Percentiles rank a stretch among this genome's conserved stretches.
phyloP scores from a whole-genome alignment of 2,888 invertebrate species.

The Mesodorylaimus sp. region DNA sequence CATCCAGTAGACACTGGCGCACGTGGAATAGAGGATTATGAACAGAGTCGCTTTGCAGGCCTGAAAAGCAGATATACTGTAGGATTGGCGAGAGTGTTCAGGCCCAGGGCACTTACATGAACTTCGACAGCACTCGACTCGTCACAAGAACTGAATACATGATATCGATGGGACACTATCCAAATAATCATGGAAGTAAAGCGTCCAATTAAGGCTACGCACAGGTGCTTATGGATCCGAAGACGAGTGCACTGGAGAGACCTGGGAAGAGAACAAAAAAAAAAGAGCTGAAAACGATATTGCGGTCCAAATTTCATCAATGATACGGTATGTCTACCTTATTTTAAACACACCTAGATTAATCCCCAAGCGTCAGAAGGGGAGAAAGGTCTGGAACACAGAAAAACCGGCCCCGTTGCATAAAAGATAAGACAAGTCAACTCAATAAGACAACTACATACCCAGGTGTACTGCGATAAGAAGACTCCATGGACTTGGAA shows the following conservation, averaged over 20 bases:
- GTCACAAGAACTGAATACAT: not conserved
- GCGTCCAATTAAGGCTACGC: slow-evolving; percentile 35
- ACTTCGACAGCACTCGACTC: not conserved
- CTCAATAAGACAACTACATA: too few species aligned
- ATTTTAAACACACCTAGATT: too few species aligned
- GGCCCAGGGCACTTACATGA: not conserved
- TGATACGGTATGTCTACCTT: too few species aligned
- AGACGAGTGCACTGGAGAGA: slow-evolving; percentile 32
- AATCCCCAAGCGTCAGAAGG: too few species aligned
- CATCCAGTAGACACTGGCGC: slow-evolving; percentile 97
- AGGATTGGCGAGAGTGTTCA: not conserved
- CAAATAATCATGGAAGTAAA: slow-evolving; percentile 27
- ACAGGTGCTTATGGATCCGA: slow-evolving; percentile 36
- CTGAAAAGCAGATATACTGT: not conserved
- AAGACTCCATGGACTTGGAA: too few species aligned
- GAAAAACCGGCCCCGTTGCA: too few species aligned
- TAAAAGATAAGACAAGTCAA: too few species aligned
- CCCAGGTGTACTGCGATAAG: too few species aligned
- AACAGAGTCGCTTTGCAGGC: slow-evolving; percentile 26
- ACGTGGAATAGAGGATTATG: slow-evolving; percentile 68
- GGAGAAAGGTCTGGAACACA: too few species aligned
- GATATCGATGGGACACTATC: not conserved
- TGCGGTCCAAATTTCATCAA: too few species aligned
- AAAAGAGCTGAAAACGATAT: too few species aligned
- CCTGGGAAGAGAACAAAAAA: slow-evolving; percentile 16